These are phyloP conservation scores for Selene dorsalis DNA, from an alignment of 2,797 vertebrate genomes.

Conservation along the genomic window DNA sequence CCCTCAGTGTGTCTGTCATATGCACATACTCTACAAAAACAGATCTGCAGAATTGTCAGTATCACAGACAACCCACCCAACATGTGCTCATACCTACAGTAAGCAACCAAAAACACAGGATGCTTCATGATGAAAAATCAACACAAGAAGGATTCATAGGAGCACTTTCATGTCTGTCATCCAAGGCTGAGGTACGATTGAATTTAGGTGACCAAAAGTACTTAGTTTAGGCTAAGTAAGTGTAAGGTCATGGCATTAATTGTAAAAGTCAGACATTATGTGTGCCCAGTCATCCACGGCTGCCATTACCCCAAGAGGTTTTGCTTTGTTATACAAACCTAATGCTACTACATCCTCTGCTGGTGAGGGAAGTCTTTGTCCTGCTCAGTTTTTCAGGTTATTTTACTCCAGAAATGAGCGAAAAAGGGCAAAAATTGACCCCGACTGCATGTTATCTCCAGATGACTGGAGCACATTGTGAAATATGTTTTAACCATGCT, in stretches of 20 bases:
- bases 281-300: neutral
- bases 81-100: neutral
- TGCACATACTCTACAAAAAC: neutral
- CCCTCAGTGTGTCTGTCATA: neutral
- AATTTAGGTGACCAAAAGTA: neutral
- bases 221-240: neutral
- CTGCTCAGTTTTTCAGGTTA: neutral
- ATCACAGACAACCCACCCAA: neutral
- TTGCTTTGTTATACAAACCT: neutral
- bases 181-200: neutral
- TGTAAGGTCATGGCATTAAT: neutral
- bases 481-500: neutral
- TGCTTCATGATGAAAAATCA: neutral
- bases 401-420: neutral
- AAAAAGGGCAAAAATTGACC: constrained; percentile 10
- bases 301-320: neutral
- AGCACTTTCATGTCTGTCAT: neutral
- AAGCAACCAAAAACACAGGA: neutral
- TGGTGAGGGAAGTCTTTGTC: neutral
- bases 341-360: neutral
- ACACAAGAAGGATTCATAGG: neutral
- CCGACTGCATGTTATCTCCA: neutral
- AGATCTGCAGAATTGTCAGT: neutral
- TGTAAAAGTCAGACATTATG: neutral
- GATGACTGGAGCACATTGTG: neutral